These are phyloP conservation scores for Nipponacmea schrenckii DNA, from an alignment of 2,888 invertebrate genomes.

Conservation along the genomic window DNA sequence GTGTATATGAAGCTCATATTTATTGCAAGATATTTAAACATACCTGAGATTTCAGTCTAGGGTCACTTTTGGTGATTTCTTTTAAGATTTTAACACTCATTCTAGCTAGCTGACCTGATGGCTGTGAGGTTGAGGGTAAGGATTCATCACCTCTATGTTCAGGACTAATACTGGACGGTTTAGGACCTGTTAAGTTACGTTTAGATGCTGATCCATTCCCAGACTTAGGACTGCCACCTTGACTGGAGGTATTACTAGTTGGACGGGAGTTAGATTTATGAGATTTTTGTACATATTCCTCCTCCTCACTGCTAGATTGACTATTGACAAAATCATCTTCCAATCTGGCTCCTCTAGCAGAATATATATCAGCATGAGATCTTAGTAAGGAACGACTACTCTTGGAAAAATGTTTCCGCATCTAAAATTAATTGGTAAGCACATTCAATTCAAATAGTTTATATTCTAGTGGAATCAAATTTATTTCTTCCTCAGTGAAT, in stretches of 20 bases:
- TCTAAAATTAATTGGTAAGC: too few relatives aligned
- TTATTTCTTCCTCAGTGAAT: too few relatives aligned
- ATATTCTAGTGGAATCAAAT: too few relatives aligned
- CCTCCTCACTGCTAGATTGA: slow-evolving; percentile 47
- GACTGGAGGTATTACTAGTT: slow-evolving; percentile 42
- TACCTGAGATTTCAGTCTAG: slow-evolving; percentile 9
- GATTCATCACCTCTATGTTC: slow-evolving; percentile 12
- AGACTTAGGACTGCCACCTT: slow-evolving; percentile 29
- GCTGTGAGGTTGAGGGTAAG: not conserved
- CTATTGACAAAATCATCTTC: slow-evolving; percentile 57
- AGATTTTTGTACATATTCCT: slow-evolving; percentile 32
- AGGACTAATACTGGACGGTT: slow-evolving; percentile 18
- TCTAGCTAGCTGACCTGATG: slow-evolving; percentile 6
- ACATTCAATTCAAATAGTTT: too few relatives aligned
- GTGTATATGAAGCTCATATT: too few relatives aligned
- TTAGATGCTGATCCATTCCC: not conserved
- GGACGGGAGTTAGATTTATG: slow-evolving; percentile 42
- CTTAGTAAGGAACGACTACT: not conserved
- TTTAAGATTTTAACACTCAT: slow-evolving; percentile 14
- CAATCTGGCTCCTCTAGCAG: slow-evolving; percentile 49
- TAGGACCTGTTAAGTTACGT: not conserved
- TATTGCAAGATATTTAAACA: not conserved
- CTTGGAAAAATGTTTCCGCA: not conserved
- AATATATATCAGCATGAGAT: slow-evolving; percentile 8
- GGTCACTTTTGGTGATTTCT: slow-evolving; percentile 17